Evolutionary conservation across 2,797 vertebrate species (phyloP).

Genomic region (Microchirus variegatus): DNA sequence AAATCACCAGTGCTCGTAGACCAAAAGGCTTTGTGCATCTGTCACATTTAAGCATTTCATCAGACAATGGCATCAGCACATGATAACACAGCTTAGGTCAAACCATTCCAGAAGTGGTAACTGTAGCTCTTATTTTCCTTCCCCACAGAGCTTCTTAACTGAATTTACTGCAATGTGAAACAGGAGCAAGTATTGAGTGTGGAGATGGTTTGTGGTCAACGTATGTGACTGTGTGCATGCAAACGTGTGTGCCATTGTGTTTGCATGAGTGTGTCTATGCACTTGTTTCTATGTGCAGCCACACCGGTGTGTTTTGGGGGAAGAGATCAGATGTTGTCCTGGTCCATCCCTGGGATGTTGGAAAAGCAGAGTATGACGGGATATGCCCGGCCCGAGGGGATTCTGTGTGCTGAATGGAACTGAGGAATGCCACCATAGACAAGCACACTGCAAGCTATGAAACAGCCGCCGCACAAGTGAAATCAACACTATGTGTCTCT

Average conservation of each 20-base stretch:
- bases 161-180: slow-evolving; percentile 78
- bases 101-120: slow-evolving; percentile 77
- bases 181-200: slow-evolving; percentile 63
- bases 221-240: slow-evolving; percentile 1
- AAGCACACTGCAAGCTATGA: slow-evolving; percentile 81
- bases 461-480: slow-evolving; percentile 76
- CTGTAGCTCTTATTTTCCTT: slow-evolving; percentile 66
- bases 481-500: slow-evolving; percentile 74
- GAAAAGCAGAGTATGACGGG: slow-evolving; percentile 62
- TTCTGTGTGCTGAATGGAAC: slow-evolving; percentile 70
- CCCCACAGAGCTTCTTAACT: slow-evolving; percentile 73
- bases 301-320: slow-evolving; percentile 44
- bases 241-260: slow-evolving; percentile 11
- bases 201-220: slow-evolving; percentile 44
- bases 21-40: slow-evolving; percentile 66
- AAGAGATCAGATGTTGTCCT: slow-evolving; percentile 69
- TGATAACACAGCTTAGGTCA: slow-evolving; percentile 73
- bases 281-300: slow-evolving; percentile 15
- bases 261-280: slow-evolving; percentile 19
- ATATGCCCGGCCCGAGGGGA: slow-evolving; percentile 67
- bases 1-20: slow-evolving; percentile 55
- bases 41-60: slow-evolving; percentile 72
- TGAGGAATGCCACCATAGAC: slow-evolving; percentile 79
- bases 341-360: slow-evolving; percentile 60
- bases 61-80: slow-evolving; percentile 66